A percentile compares a stretch with the other conserved stretches of the same genome.
These are phyloP conservation scores for Pocillopora verrucosa DNA, from an alignment of 64 coral and sea anemone species.

Conservation along the genomic window DNA sequence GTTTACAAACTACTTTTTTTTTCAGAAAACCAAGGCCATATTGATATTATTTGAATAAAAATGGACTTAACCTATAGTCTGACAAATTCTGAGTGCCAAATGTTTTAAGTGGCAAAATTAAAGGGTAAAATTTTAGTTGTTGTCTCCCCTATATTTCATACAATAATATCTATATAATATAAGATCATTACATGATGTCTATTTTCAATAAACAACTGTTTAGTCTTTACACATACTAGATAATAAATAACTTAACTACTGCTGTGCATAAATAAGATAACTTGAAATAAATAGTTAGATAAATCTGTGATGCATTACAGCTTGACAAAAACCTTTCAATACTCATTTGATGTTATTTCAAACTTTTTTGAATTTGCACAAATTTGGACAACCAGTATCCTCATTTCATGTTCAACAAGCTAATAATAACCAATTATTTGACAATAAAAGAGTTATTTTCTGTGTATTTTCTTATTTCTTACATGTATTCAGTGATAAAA, in stretches of 20 bases:
- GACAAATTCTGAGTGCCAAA: background rate
- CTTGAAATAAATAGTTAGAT: background rate
- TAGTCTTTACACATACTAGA: background rate
- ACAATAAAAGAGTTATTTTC: background rate
- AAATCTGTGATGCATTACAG: background rate
- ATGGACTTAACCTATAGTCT: background rate
- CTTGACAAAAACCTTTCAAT: too few relatives aligned
- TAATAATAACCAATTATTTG: background rate
- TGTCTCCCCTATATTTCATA: background rate
- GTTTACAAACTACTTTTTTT: too few relatives aligned
- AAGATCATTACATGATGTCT: background rate
- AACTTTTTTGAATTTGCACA: too few relatives aligned
- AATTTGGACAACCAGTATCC: too few relatives aligned
- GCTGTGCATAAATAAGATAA: slow-evolving; percentile 20
- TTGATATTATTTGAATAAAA: background rate
- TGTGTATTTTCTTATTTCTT: too few relatives aligned
- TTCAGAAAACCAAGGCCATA: too few relatives aligned
- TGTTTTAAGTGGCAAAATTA: background rate
- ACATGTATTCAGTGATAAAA: too few relatives aligned
- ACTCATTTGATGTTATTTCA: too few relatives aligned
- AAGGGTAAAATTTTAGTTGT: background rate
- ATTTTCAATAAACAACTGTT: background rate
- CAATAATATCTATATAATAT: background rate
- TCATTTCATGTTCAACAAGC: too few relatives aligned
- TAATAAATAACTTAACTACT: background rate